Evolutionary conservation across 2,113 vertebrate genomes (phyloP).

Genomic region (Rattus norvegicus): DNA sequence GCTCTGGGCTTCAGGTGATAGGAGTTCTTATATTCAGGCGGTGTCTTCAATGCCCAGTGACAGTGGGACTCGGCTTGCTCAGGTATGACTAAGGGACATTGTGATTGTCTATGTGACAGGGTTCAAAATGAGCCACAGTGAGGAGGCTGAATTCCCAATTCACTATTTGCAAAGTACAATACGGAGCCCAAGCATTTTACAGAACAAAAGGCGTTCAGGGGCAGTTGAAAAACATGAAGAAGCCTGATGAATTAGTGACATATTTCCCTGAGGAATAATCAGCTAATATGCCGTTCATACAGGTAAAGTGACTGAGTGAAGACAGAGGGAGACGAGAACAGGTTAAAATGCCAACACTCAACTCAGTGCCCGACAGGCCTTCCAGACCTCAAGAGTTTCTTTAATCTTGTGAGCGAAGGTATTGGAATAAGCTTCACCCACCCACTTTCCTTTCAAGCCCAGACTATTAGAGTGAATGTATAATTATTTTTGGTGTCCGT

Average conservation of each 20-base stretch:
- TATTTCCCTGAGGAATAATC: slow-evolving; percentile 41
- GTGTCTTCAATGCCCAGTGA: accelerated
- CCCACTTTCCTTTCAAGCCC: slow-evolving; percentile 34
- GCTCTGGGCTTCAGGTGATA: not conserved
- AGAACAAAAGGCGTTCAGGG: not conserved
- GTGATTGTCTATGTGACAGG: not conserved
- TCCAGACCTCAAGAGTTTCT: not conserved
- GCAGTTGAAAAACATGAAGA: not conserved
- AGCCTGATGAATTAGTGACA: not conserved
- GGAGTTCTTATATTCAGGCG: accelerated
- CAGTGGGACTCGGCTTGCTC: not conserved
- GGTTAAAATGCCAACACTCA: not conserved
- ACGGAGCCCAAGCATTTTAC: not conserved
- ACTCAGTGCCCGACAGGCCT: not conserved
- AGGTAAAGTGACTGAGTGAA: not conserved
- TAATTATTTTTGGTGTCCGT: slow-evolving; percentile 54
- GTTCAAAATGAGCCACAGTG: not conserved
- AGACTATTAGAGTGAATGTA: slow-evolving; percentile 8
- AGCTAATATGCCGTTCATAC: not conserved
- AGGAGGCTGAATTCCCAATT: not conserved
- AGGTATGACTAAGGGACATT: not conserved
- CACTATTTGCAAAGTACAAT: not conserved
- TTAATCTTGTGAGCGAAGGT: slow-evolving; percentile 2
- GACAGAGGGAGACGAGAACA: not conserved
- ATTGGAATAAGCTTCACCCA: not conserved